Percentiles rank a stretch among this genome's conserved stretches.
Evolutionary conservation across 2,888 invertebrate genomes (phyloP).

Genomic region (Emmelina monodactyla): DNA sequence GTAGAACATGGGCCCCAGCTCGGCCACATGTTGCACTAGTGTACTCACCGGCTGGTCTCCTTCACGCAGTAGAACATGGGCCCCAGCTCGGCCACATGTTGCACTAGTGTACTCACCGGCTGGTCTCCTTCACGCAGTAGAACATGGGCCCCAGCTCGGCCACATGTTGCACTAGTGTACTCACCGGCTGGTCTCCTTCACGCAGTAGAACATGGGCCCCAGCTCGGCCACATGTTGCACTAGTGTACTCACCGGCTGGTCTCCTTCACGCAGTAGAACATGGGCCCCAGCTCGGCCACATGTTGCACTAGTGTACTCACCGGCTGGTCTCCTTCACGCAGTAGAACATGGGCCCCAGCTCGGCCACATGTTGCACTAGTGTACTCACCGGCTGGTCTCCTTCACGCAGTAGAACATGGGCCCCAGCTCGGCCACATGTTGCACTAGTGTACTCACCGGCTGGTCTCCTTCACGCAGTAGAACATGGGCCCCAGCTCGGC

Average conservation of each 20-base stretch:
- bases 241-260: not conserved
- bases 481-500: too few species aligned
- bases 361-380: too few species aligned
- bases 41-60: not conserved
- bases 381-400: constrained; percentile 49
- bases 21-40: too few species aligned
- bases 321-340: not conserved
- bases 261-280: not conserved
- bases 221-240: too few species aligned
- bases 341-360: constrained; percentile 94
- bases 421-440: too few species aligned
- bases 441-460: not conserved
- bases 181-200: constrained; percentile 41
- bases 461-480: not conserved
- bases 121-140: constrained; percentile 41
- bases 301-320: not conserved
- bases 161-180: too few species aligned
- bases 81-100: not conserved
- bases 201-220: too few species aligned
- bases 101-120: not conserved
- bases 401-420: not conserved
- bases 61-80: not conserved
- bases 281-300: too few species aligned
- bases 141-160: constrained; percentile 96
- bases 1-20: too few species aligned